Evolutionary conservation across 2,888 invertebrate species (phyloP).

Genomic region (Aleiodes leptofemur): DNA sequence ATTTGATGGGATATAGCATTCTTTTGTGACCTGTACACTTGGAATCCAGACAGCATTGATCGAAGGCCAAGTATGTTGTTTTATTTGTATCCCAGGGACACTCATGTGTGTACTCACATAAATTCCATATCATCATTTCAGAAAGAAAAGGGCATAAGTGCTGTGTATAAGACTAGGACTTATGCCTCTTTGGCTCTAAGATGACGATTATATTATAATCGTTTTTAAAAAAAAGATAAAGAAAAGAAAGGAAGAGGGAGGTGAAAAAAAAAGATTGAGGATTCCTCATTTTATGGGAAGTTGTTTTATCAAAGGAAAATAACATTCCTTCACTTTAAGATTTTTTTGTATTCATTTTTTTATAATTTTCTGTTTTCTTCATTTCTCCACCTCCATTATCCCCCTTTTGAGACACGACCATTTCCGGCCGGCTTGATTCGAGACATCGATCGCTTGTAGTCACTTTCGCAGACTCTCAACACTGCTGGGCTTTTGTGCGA

Average conservation of each 20-base stretch:
- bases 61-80: slow-evolving; percentile 42
- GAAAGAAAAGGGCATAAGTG: background rate
- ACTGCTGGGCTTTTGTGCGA: slow-evolving; percentile 30
- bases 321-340: background rate
- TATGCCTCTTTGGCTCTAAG: too few relatives aligned
- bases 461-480: slow-evolving; percentile 31
- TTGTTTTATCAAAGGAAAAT: background rate
- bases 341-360: background rate
- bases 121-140: background rate
- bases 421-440: slow-evolving; percentile 21
- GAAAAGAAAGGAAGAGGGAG: too few relatives aligned
- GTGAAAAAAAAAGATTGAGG: background rate
- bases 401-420: slow-evolving; percentile 27
- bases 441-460: slow-evolving; percentile 38
- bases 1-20: slow-evolving; percentile 15
- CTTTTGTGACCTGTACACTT: slow-evolving; percentile 25
- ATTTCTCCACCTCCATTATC: slow-evolving; percentile 23
- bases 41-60: slow-evolving; percentile 41
- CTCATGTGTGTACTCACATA: slow-evolving; percentile 18
- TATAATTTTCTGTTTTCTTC: slow-evolving; percentile 1
- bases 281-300: too few relatives aligned
- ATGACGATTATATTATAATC: background rate
- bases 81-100: slow-evolving; percentile 27
- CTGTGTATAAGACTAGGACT: too few relatives aligned
- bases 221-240: background rate